Evolutionary conservation across 2,888 invertebrate species (phyloP).

Genomic region (Trichogramma evanescens): DNA sequence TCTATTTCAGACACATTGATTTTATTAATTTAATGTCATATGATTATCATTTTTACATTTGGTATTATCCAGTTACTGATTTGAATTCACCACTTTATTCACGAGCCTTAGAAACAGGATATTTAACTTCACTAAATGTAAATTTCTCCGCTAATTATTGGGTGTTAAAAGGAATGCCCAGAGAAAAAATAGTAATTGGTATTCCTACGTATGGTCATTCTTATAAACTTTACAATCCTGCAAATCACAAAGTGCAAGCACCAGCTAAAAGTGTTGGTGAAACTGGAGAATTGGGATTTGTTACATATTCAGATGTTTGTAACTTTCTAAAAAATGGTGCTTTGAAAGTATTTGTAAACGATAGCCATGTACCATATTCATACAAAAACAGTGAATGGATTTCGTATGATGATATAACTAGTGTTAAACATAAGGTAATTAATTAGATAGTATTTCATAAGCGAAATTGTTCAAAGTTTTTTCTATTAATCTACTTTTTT

Average conservation of each 20-base stretch:
- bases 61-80: slow-evolving; percentile 73
- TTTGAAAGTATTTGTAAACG: slow-evolving; percentile 57
- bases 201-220: slow-evolving; percentile 80
- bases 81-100: slow-evolving; percentile 75
- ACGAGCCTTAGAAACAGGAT: slow-evolving; percentile 55
- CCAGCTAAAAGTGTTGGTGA: slow-evolving; percentile 66
- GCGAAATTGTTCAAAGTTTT: slow-evolving; percentile 2
- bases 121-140: slow-evolving; percentile 67
- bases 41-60: slow-evolving; percentile 76
- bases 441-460: slow-evolving; percentile 2
- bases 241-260: slow-evolving; percentile 62
- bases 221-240: slow-evolving; percentile 57
- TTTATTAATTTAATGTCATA: slow-evolving; percentile 88
- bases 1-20: slow-evolving; percentile 59
- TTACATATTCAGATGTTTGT: slow-evolving; percentile 65
- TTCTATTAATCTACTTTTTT: slow-evolving; percentile 23
- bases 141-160: slow-evolving; percentile 78
- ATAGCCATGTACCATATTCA: slow-evolving; percentile 71
- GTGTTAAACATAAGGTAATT: slow-evolving; percentile 62
- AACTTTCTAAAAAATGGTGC: slow-evolving; percentile 56
- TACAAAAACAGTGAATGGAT: slow-evolving; percentile 69
- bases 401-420: slow-evolving; percentile 69
- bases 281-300: slow-evolving; percentile 63
- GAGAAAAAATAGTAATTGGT: slow-evolving; percentile 73
- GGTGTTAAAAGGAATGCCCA: slow-evolving; percentile 66